Conservation (phyloP, 2,113 vertebrate genomes). For the Suncus etruscus region DNA sequence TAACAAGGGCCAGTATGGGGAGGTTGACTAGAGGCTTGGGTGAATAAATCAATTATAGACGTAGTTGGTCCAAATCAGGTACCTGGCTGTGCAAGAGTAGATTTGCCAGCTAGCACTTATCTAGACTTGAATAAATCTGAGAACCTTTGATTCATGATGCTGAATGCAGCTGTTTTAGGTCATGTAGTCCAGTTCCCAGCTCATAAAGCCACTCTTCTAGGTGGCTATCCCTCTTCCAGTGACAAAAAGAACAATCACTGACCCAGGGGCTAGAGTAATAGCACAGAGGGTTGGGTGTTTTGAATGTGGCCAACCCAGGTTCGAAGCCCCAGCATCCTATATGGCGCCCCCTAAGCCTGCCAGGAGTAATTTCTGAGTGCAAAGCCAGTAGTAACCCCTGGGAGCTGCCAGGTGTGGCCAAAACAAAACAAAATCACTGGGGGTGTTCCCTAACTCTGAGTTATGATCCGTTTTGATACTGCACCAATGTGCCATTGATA, state of each 20-base stretch:
- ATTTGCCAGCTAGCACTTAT: background rate
- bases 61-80: background rate
- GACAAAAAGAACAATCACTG: background rate
- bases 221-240: background rate
- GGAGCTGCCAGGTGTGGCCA: too few species aligned
- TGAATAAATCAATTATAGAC: background rate
- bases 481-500: background rate
- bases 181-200: background rate
- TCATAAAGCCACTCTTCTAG: background rate
- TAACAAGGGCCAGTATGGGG: conserved; percentile 36
- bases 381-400: too few species aligned
- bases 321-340: too few species aligned
- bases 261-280: too few species aligned
- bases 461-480: conserved; percentile 26
- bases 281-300: too few species aligned
- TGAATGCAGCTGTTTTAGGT: background rate
- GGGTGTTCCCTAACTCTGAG: background rate
- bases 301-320: too few species aligned
- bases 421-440: background rate
- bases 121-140: background rate
- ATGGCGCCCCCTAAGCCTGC: too few species aligned
- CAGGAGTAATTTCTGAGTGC: too few species aligned
- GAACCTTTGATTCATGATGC: background rate
- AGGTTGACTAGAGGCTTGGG: conserved; percentile 15
- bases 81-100: background rate